Base-by-base conservation (phyloP, 2,113 vertebrate genomes). In the Eira barbara region DNA sequence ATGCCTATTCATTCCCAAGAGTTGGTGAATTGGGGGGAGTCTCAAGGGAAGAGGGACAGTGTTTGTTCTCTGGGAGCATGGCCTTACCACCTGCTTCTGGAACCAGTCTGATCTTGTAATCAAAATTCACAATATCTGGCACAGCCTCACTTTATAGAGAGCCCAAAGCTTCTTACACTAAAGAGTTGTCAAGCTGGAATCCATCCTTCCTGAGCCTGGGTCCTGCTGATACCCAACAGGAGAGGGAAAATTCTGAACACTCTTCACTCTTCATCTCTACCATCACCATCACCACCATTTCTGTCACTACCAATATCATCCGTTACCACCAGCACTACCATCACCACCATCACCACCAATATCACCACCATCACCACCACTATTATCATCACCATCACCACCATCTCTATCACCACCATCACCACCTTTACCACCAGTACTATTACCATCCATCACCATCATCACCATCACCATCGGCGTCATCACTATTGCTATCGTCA, bases 361-460 rank as follows among this genome's bases (percentile, higher is more conserved):
- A 8, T 2, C 29, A 89, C 1, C 10, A 34, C 25, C 34, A 31
- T 45, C 79, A 42, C 21, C 55, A 36, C 0, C 20, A 27, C 0
- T 1, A n/a, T 2, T 7, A n/a, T 0, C 3, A n/a, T 4, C 36
- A 4, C 8, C 4, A 9, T 6, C 21, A 67, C 1, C 11, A 23
- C 34, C 31, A 85, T 52, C 71, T 25, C 73, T 61, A n/a, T 20
- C 36, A 52, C 39, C 80, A 45, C 1, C 39, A 36, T 0, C 20
- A 27, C 23, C 39, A 12, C 12, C 25, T 2, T 13, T 1, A 9
- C 7, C 23, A 69, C 3, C 11, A n/a, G 0, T 39, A 23, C 34
- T 31, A 85, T 52, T 47, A 29, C n/a, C 39, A 11, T 15, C 36
- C 27, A 27, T 9, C 4, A 10, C 11, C 23, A 23, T 34, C n/a